These are phyloP conservation scores for Peromyscus maniculatus DNA, from an alignment of 2,113 vertebrate species.

Conservation along the genomic window DNA sequence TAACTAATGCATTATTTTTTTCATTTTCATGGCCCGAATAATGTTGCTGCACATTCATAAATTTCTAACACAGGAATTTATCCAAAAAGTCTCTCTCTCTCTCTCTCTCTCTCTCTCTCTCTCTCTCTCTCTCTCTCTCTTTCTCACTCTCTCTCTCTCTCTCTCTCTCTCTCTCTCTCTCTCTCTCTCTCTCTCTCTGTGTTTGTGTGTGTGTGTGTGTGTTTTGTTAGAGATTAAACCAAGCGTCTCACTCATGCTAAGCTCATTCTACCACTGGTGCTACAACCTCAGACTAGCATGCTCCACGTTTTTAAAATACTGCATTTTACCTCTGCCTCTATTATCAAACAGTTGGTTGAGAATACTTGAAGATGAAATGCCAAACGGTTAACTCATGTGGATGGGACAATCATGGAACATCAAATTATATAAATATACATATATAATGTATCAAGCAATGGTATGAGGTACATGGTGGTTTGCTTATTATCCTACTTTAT, in stretches of 20 bases:
- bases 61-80: slow-evolving; percentile 22
- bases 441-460: too few species aligned
- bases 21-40: neutral
- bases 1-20: slow-evolving; percentile 27
- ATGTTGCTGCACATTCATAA: neutral
- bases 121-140: too few species aligned
- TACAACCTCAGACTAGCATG: neutral
- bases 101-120: neutral
- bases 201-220: neutral
- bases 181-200: too few species aligned
- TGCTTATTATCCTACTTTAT: too few species aligned
- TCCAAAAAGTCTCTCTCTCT: neutral
- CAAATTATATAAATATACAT: too few species aligned
- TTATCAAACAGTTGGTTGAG: neutral
- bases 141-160: too few species aligned
- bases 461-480: too few species aligned
- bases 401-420: too few species aligned
- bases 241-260: neutral
- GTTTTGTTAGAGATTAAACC: neutral
- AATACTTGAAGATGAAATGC: too few species aligned
- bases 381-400: too few species aligned
- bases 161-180: too few species aligned
- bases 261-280: neutral
- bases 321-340: neutral
- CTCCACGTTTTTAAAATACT: slow-evolving; percentile 11